phyloP scores from a whole-genome alignment of 1,140 invertebrate genomes.

The Choristoneura fumiferana region DNA sequence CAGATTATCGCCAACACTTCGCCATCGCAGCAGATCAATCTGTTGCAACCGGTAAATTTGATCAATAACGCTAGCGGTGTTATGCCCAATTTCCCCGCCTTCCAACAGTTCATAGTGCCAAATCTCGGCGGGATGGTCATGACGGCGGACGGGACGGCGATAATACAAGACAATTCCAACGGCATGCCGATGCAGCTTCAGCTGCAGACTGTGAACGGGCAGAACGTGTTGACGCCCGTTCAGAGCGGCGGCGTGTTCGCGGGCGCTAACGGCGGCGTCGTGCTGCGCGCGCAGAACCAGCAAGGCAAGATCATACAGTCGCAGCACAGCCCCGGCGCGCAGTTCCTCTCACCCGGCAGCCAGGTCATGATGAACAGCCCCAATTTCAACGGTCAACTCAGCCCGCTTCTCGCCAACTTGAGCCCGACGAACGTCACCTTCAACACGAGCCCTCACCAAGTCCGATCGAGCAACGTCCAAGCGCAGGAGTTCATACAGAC shows the following conservation, averaged over 20 bases:
- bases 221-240: slow-evolving; percentile 87
- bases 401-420: slow-evolving; percentile 86
- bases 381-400: slow-evolving; percentile 87
- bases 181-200: slow-evolving; percentile 85
- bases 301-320: slow-evolving; percentile 86
- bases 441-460: slow-evolving; percentile 80
- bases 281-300: slow-evolving; percentile 85
- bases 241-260: slow-evolving; percentile 85
- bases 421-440: slow-evolving; percentile 85
- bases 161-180: slow-evolving; percentile 83
- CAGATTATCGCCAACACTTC: slow-evolving; percentile 85
- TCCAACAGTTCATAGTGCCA: slow-evolving; percentile 90
- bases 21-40: slow-evolving; percentile 86
- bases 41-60: slow-evolving; percentile 88
- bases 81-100: slow-evolving; percentile 87
- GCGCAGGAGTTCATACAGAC: slow-evolving; percentile 86
- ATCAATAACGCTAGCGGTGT: slow-evolving; percentile 85
- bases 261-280: slow-evolving; percentile 85
- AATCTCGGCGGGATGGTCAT: slow-evolving; percentile 88
- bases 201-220: slow-evolving; percentile 88
- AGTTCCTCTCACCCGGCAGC: slow-evolving; percentile 86
- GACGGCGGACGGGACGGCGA: slow-evolving; percentile 85
- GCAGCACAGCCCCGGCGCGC: slow-evolving; percentile 83
- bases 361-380: slow-evolving; percentile 87
- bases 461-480: slow-evolving; percentile 79